A percentile compares a stretch with the other conserved stretches of the same genome.
Conservation (phyloP, 2,113 vertebrate genomes). For the Dinomys branickii region DNA sequence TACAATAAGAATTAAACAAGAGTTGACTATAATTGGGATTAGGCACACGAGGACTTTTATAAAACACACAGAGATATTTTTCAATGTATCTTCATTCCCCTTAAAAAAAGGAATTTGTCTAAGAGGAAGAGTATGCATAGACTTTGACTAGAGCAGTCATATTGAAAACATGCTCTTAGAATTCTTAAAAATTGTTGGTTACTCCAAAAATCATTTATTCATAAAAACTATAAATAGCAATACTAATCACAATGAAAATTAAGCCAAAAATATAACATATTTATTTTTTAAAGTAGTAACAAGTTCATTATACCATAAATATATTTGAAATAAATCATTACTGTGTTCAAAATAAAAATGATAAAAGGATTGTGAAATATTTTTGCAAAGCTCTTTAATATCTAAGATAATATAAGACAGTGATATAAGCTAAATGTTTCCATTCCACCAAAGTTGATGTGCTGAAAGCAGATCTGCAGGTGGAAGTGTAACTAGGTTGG, state of each 20-base stretch:
- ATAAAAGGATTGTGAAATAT: neutral
- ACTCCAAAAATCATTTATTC: neutral
- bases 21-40: constrained; percentile 24
- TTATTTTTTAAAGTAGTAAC: neutral
- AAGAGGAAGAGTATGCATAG: neutral
- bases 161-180: neutral
- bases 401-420: neutral
- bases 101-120: neutral
- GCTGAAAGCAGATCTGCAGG: neutral
- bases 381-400: neutral
- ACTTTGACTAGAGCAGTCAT: neutral
- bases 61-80: neutral
- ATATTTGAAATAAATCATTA: constrained; percentile 10
- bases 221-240: neutral
- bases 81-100: neutral
- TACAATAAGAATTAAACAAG: constrained; percentile 46
- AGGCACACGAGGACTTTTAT: neutral
- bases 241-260: neutral
- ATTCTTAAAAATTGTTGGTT: neutral
- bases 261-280: neutral
- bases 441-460: neutral
- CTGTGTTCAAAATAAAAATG: neutral
- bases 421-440: neutral
- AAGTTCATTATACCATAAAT: neutral
- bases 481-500: neutral